Conservation (phyloP, 1,140 invertebrate species). For the Zaprionus ghesquierei region DNA sequence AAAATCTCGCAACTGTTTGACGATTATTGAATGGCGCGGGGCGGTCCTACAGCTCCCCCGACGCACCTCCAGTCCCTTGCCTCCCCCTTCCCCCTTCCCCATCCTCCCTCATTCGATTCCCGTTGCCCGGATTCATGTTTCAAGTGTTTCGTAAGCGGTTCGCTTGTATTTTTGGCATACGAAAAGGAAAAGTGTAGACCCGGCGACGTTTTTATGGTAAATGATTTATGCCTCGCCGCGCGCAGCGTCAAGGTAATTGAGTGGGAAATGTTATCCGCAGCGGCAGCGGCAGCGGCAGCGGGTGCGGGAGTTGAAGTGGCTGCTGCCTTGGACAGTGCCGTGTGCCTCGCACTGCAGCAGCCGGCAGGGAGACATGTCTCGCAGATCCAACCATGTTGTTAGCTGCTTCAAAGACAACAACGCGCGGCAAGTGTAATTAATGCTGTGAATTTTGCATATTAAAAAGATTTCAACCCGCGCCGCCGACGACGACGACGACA, state of each 20-base stretch:
- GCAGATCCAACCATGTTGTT: constrained; percentile 60
- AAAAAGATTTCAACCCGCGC: constrained; percentile 60
- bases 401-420: constrained; percentile 73
- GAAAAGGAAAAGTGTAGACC: constrained; percentile 79
- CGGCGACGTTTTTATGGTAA: constrained; percentile 77
- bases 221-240: constrained; percentile 71
- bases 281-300: not conserved
- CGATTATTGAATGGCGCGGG: constrained; percentile 66
- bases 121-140: constrained; percentile 47
- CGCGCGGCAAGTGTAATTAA: constrained; percentile 76
- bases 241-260: constrained; percentile 76
- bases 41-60: not conserved
- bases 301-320: not conserved
- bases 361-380: constrained; percentile 4
- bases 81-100: not conserved
- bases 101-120: not conserved
- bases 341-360: not conserved
- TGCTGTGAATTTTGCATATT: constrained; percentile 80
- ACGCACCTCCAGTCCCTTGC: not conserved
- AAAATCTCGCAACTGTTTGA: constrained; percentile 58
- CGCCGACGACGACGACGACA: constrained; percentile 28
- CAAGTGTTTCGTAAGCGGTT: constrained; percentile 72
- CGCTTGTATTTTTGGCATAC: constrained; percentile 76
- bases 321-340: not conserved
- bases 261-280: constrained; percentile 66